Base-by-base conservation (phyloP, 1,140 invertebrate genomes). In the Cotesia glomerata region DNA sequence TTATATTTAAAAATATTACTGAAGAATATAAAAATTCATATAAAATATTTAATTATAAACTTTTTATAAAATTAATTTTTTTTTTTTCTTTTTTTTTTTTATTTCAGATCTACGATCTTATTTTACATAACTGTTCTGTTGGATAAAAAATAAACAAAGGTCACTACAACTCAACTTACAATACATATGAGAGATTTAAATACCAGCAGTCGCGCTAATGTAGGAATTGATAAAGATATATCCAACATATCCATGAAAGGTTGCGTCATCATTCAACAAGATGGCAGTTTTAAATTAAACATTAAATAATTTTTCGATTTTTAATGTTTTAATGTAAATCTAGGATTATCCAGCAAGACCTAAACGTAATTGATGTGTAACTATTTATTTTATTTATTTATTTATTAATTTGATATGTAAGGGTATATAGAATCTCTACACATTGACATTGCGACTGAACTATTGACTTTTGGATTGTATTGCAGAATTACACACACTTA, bases 211-310 rank as follows among this genome's bases (percentile, higher is more conserved):
- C 67, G 64, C 54, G 63, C 52, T 67, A 11, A 65, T 65, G 49
- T 34, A 45, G 39, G 14, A 52, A 52, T 32, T 32, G 32, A 58
- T 69, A 58, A n/a, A 34, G 8, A 52, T 13, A 36, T 45, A 45
- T 26, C 26, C 26, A 26, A 26, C 26, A 1, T 26, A 26, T 26
- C 26, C 26, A 26, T 26, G 26, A 26, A 26, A 1, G 64, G 63
- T 73, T 73, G 66, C 65, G 52, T 73, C 65, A 68, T 69, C 52
- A 64, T 63, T 52, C 66, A 54, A 73, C 65, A 69, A 73, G 72
- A 73, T 73, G 72, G 72, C 72, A 69, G 72, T 26, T 59, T 32
- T 5, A 36, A 34, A 59, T 34, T 4, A 64, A 52, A 45, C 8
- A 45, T 45, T 26, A 67, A 3, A 26, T 58, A 16, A 8, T 62